Evolutionary conservation across 2,113 vertebrate genomes (phyloP).

Genomic region (Tragelaphus buxtoni): DNA sequence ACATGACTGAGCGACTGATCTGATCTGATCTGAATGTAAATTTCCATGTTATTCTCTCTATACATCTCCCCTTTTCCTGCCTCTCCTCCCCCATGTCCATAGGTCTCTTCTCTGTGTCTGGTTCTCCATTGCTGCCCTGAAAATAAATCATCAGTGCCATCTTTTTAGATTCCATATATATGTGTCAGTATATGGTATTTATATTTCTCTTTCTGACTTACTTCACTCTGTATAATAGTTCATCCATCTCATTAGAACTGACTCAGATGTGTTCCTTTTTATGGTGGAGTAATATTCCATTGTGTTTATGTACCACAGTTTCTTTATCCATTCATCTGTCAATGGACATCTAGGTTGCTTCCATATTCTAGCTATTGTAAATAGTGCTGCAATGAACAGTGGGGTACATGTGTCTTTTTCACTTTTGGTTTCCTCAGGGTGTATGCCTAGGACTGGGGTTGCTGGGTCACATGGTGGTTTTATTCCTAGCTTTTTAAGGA

Average conservation of each 20-base stretch:
- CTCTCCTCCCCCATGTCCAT: not conserved
- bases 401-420: not conserved
- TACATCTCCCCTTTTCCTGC: not conserved
- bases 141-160: not conserved
- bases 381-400: not conserved
- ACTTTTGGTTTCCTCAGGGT: not conserved
- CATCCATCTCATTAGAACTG: not conserved
- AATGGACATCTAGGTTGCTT: not conserved
- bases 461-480: not conserved
- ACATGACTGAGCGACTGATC: too few relatives aligned
- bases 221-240: not conserved
- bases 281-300: not conserved
- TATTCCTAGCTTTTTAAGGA: not conserved
- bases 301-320: not conserved
- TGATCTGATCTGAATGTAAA: not conserved
- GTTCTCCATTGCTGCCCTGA: not conserved
- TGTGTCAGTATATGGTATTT: not conserved
- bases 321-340: not conserved
- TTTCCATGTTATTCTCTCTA: not conserved
- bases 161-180: not conserved
- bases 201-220: not conserved
- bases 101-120: not conserved
- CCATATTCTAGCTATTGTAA: not conserved
- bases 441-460: not conserved
- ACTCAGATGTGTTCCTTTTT: not conserved